A percentile compares a stretch with the other conserved stretches of the same genome.
phyloP scores from a whole-genome alignment of 2,888 invertebrate species.

The Cantharis flavilabris region DNA sequence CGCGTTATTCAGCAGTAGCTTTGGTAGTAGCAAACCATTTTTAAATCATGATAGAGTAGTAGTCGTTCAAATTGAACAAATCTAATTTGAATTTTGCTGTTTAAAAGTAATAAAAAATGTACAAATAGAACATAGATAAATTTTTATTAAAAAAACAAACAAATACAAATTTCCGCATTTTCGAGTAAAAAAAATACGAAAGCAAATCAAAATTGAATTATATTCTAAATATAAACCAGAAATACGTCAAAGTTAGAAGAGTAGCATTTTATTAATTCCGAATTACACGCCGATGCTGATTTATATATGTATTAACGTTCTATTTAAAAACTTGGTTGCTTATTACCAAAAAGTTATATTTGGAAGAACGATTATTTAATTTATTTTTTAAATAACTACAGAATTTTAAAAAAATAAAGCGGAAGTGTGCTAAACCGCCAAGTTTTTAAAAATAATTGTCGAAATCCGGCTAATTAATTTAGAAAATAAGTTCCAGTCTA shows the following conservation, averaged over 20 bases:
- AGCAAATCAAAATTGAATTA: constrained; percentile 15
- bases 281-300: constrained; percentile 26
- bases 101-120: background rate
- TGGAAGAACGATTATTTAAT: constrained; percentile 31
- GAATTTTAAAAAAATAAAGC: constrained; percentile 8
- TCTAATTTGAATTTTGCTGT: background rate
- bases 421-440: constrained; percentile 3
- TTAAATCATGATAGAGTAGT: too few species aligned
- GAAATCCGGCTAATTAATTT: background rate
- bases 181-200: background rate
- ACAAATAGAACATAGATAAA: background rate
- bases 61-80: background rate
- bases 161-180: background rate
- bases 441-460: background rate
- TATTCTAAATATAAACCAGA: constrained; percentile 21
- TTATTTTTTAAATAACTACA: background rate
- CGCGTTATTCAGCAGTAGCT: background rate
- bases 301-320: constrained; percentile 23
- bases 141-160: background rate
- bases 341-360: constrained; percentile 37
- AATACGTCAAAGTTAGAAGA: constrained; percentile 24
- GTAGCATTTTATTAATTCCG: constrained; percentile 23
- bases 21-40: too few species aligned
- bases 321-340: constrained; percentile 37
- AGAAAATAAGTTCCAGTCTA: background rate